Evolutionary conservation across 2,888 invertebrate genomes (phyloP).

Genomic region (Caradrina kadenii): DNA sequence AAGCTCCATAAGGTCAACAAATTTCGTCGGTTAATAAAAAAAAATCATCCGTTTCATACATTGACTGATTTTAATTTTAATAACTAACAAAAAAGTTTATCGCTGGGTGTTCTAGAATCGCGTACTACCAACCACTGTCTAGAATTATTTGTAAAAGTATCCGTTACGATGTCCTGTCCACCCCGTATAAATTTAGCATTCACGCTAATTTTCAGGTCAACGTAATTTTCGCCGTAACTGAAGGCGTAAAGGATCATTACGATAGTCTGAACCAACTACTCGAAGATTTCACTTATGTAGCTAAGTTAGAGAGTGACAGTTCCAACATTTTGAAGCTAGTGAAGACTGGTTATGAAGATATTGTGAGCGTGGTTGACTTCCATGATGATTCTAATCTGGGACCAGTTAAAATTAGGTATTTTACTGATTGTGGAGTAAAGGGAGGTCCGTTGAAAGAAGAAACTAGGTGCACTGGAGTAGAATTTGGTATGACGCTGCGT

Average conservation of each 20-base stretch:
- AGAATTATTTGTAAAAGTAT: too few relatives aligned
- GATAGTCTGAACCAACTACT: constrained; percentile 92
- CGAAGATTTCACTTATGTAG: constrained; percentile 94
- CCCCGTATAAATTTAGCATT: constrained; percentile 20
- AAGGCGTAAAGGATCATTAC: constrained; percentile 92
- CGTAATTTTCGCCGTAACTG: constrained; percentile 96
- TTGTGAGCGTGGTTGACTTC: constrained; percentile 92
- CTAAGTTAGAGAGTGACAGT: constrained; percentile 94
- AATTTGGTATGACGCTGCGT: constrained; percentile 91
- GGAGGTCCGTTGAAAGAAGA: constrained; percentile 84
- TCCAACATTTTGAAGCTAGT: constrained; percentile 96
- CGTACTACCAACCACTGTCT: too few relatives aligned
- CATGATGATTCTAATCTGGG: constrained; percentile 91
- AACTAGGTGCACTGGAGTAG: constrained; percentile 91
- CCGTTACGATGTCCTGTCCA: too few relatives aligned
- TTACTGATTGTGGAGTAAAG: constrained; percentile 92
- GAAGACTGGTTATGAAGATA: constrained; percentile 94
- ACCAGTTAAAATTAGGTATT: constrained; percentile 92
- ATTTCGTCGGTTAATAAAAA: too few relatives aligned
- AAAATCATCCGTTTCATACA: too few relatives aligned
- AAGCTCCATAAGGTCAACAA: too few relatives aligned
- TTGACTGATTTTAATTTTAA: too few relatives aligned
- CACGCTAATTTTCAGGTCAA: constrained; percentile 90
- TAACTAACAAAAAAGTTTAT: too few relatives aligned
- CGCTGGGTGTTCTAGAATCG: too few relatives aligned